These are phyloP conservation scores for Gallinago paraguaiae DNA, from an alignment of 2,113 vertebrate species.

Conservation along the genomic window DNA sequence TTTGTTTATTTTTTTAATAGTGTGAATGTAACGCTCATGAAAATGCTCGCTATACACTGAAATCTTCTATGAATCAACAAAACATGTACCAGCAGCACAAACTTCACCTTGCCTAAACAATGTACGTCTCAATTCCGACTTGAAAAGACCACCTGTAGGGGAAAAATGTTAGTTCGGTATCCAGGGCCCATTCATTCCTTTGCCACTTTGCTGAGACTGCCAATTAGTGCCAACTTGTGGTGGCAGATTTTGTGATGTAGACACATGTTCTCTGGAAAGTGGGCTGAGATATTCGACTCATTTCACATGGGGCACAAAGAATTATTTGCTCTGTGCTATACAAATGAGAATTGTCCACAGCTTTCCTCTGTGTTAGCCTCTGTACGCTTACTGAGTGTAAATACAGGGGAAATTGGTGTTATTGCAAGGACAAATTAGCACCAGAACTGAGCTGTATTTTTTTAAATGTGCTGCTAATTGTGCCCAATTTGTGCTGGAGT, in stretches of 20 bases:
- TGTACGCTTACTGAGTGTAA: constrained; percentile 74
- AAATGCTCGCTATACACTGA: not conserved
- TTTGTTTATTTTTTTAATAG: constrained; percentile 58
- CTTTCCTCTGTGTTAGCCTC: constrained; percentile 73
- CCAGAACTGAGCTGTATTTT: constrained; percentile 76
- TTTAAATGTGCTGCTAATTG: constrained; percentile 73
- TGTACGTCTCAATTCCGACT: constrained; percentile 67
- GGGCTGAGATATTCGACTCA: constrained; percentile 74
- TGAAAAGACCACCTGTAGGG: constrained; percentile 78
- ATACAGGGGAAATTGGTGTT: constrained; percentile 75
- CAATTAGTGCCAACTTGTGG: constrained; percentile 78
- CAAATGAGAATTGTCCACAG: constrained; percentile 73
- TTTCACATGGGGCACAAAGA: constrained; percentile 71
- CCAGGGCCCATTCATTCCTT: constrained; percentile 73
- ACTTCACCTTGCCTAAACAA: constrained; percentile 71
- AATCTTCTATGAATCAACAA: constrained; percentile 63
- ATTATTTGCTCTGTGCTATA: constrained; percentile 75
- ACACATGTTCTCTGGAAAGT: constrained; percentile 75
- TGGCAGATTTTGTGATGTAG: constrained; percentile 76
- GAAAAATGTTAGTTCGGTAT: constrained; percentile 76
- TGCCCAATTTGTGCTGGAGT: constrained; percentile 73
- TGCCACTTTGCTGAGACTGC: constrained; percentile 72
- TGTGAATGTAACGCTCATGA: constrained; percentile 32
- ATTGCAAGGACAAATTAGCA: constrained; percentile 76
- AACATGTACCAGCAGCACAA: constrained; percentile 64